A percentile compares a stretch with the other conserved stretches of the same genome.
Evolutionary conservation across 2,113 vertebrate species (phyloP).

Genomic region (Scalopus aquaticus): DNA sequence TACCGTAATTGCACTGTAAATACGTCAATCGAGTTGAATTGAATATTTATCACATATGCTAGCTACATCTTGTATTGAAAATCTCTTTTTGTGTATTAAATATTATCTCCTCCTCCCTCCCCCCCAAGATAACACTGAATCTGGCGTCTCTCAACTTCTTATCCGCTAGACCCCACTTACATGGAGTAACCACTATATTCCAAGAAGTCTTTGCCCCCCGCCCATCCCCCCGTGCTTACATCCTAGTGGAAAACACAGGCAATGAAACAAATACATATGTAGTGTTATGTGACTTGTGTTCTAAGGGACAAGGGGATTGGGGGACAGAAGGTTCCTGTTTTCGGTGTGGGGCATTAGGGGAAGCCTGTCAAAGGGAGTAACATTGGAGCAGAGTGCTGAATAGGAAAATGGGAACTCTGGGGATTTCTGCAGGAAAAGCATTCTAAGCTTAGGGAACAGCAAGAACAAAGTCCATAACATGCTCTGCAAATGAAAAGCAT

Average conservation of each 20-base stretch:
- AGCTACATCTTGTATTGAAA: not conserved
- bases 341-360: not conserved
- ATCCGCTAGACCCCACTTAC: not conserved
- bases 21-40: constrained; percentile 21
- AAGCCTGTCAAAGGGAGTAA: not conserved
- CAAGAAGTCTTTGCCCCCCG: not conserved
- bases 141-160: not conserved
- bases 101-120: constrained; percentile 21
- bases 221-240: not conserved
- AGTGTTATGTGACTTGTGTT: not conserved
- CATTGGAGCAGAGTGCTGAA: not conserved
- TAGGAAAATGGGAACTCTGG: not conserved
- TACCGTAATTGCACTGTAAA: constrained; percentile 37
- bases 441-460: not conserved
- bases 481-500: not conserved
- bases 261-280: not conserved
- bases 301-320: not conserved
- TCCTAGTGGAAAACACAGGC: not conserved
- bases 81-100: not conserved
- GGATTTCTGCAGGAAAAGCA: not conserved
- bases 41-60: constrained; percentile 27
- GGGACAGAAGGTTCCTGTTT: not conserved
- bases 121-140: not conserved
- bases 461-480: not conserved
- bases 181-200: not conserved